Evolutionary conservation across 2,797 vertebrate genomes (phyloP).

Genomic region (Cirrhinus molitorella): DNA sequence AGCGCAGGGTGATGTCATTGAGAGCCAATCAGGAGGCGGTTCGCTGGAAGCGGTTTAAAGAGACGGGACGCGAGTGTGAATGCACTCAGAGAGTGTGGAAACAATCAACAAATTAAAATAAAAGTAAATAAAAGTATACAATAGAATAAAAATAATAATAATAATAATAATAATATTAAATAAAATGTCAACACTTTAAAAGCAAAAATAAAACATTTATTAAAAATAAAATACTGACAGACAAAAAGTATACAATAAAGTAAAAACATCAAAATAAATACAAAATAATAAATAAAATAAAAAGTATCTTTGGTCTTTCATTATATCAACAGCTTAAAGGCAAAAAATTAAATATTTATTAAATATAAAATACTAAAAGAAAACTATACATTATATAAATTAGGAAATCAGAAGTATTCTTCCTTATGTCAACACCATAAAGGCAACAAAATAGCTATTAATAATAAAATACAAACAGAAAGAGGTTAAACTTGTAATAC

Average conservation of each 20-base stretch:
- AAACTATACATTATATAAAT: too few species aligned
- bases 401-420: too few species aligned
- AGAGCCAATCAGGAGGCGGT: conserved; percentile 85
- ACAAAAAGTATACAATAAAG: not conserved
- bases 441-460: too few species aligned
- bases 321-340: not conserved
- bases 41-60: conserved; percentile 72
- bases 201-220: not conserved
- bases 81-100: not conserved
- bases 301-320: not conserved
- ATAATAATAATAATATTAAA: not conserved
- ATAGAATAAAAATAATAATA: not conserved
- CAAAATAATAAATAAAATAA: not conserved
- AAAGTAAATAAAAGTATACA: not conserved
- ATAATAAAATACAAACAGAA: too few species aligned
- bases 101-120: too few species aligned
- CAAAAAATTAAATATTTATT: not conserved
- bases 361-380: not conserved
- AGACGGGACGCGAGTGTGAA: conserved; percentile 48
- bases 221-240: not conserved
- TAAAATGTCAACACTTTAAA: too few species aligned
- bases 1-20: conserved; percentile 88
- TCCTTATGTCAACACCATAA: too few species aligned
- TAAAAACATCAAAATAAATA: not conserved
- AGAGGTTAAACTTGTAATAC: too few species aligned